Base-by-base conservation (phyloP, 1,140 invertebrate species). In the Oncopodura yosiiana region DNA sequence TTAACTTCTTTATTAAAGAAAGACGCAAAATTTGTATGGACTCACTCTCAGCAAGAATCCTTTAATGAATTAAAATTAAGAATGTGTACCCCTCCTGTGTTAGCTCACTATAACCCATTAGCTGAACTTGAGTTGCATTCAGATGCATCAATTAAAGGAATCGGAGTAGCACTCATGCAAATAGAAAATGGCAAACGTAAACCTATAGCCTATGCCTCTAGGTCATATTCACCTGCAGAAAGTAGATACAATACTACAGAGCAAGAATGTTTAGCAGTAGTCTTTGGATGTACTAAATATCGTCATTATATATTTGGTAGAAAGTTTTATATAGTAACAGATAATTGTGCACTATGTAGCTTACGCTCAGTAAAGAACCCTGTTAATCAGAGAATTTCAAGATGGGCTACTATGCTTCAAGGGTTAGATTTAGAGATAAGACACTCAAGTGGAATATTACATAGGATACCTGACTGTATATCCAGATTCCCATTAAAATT, bases 161-260 rank as follows among this genome's bases (percentile, higher is more conserved):
- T 78, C 3, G 73, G 74, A 0, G 69, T 68, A 3, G 68, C 75
- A 3, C 53, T 79, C 0, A 66, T 67, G 2, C 75, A 78, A 69
- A 66, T 60, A 53, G 57, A 69, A 55, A 64, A 64, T 23, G 43
- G 55, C 1, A 34, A 23, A 57, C 69, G 52, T 50, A 61, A 58
- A 14, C 69, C 70, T 1, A 66, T 77, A 4, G 70, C 70, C 14
- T 77, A 75, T 58, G 70, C 71, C 2, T 67, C 68, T 26, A 39
- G 71, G 12, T 44, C 64, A 4, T 45, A 75, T 5, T 48, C 30
- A 21, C 36, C 51, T 8, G 9, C 50, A 6, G 71, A 75, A 65
- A 46, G 37, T 36, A 69, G 69, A 4, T 75, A 68, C 51, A 42
- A 59, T 2, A 62, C 62, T 0, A 71, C 67, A 1, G 68, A 75